Evolutionary conservation across 2,113 vertebrate genomes (phyloP), one percentile per base, ranked within the genome.

Genomic region (Centropus bengalensis): DNA sequence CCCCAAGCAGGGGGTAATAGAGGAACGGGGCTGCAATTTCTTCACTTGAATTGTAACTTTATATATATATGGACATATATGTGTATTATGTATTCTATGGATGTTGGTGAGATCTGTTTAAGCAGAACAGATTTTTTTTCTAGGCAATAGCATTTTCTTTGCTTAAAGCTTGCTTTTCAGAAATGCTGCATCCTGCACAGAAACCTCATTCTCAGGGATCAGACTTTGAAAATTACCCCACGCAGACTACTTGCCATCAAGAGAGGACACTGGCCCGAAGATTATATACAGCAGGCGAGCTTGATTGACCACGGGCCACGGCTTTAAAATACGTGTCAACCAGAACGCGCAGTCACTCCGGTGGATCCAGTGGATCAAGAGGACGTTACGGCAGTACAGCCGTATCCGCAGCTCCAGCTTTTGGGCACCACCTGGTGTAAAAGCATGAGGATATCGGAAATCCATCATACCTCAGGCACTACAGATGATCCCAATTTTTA

Each of bases 251-350:
- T 98, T 49, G 98, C 99, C 98, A 69, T 98, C 98, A 16, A 97
- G 96, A 70, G 95, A 54, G 60, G 97, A 97, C 88, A 98, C 76
- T 19, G 99, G 99, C 74, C 99, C 99, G 21, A 98, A 99, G 80
- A 99, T 97, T 90, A 99, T 97, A 80, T 99, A 99, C 24, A 99
- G 97, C 64, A 99, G 95, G 63, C 98, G 98, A 49, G 99, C 99
- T 92, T 99, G 99, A 91, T 97, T 98, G 30, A 99, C 98, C 92
- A 99, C 98, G 58, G 99, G 99, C 99, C 98, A 99, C 4, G 99
- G 98, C 78, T 98, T 99, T 64, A 99, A 95, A 79, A 99, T 98
- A 2, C 98, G 96, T 1, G 96, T 98, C 40, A 99, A 87, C 99
- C 99, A 99, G 90, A 99, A 99, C 14, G 97, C 98, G 9, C 91